Evolutionary conservation across 2,113 vertebrate species (phyloP), one percentile per base, ranked within the genome.

Genomic region (Cephalopholis sonnerati): DNA sequence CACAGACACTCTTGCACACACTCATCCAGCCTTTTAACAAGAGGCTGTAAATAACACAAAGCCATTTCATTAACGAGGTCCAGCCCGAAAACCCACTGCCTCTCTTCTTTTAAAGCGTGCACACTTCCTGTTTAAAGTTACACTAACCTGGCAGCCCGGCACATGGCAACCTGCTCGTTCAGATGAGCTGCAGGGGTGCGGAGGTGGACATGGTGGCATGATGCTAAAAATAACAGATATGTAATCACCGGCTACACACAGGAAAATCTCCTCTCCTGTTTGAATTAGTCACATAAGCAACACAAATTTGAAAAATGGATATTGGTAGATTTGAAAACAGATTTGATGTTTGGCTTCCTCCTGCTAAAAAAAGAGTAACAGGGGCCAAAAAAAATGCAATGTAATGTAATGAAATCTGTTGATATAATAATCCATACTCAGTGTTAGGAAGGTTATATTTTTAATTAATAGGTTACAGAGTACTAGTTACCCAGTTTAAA

Each of bases 1-100:
- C 46, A 66, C 62, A 46, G 24, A 81, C 55, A 51, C 74, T 53
- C 18, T n/a, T 24, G 61, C 84, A 84, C 83, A 86, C 88, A 84
- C 79, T 79, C 83, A 76, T 76, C 79, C 86, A 90, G 86, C 70
- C 76, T 86, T 93, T 93, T 94, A 94, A 93, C 89, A 88, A 88
- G 87, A 66, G 87, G 88, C 72, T 84, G 75, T 93, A 94, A 94
- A 94, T 94, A 94, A 93, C 92, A 88, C 87, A 85, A 86, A 90
- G 89, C 88, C 79, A 80, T 92, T 92, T 89, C 88, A 92, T 92
- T 93, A 94, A 94, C 54, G 74, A 89, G 91, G 25, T 82, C 87
- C 92, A 88, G 91, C 81, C 89, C 72, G 77, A 85, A 82, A 91
- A 85, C 65, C 82, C 73, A 27, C 86, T 77, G 85, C 86, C 75